Base-by-base conservation (phyloP, 2,113 vertebrate genomes). In the Mirounga angustirostris region DNA sequence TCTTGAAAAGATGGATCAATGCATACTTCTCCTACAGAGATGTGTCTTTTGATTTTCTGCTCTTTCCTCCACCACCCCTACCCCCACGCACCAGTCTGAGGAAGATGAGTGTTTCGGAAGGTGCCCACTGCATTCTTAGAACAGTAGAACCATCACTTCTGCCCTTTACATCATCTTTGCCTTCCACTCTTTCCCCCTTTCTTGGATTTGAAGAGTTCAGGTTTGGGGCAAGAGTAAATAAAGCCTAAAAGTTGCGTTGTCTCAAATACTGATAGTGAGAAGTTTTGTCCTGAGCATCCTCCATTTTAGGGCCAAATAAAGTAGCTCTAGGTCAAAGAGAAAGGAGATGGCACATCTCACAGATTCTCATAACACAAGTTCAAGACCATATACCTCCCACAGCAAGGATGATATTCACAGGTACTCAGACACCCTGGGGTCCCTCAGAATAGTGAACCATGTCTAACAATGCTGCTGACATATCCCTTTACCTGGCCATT, bases 181-280 rank as follows among this genome's bases (percentile, higher is more conserved):
- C 26, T 79, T 73, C 11, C 7, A 46, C 16, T 19, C 19, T 80
- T 90, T 21, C 8, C 50, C 50, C 3, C 8, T 85, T 91, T 73
- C 36, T 71, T 19, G n/a, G 10, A 22, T 78, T 67, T 86, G 22
- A 76, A n/a, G 36, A 58, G 4, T 84, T 36, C 4, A 11, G 5
- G 40, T 88, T 52, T 69, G 59, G 10, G 16, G 15, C 36, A 97
- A 65, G 26, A 82, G 14, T 61, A 67, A 85, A 73, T 58, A 87
- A 73, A 95, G 43, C 24, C 82, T 86, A 50, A 50, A 97, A 13
- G 7, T 93, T 74, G 63, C 40, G 9, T 84, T 92, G 30, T 78
- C 89, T 58, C 30, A 87, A 95, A 95, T 79, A 81, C 2, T 59
- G 69, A 61, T 40, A 59, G 0, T n/a, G 10, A 95, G 15, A 76